phyloP scores from a whole-genome alignment of 2,888 invertebrate genomes.

The Piscicola geometra region DNA sequence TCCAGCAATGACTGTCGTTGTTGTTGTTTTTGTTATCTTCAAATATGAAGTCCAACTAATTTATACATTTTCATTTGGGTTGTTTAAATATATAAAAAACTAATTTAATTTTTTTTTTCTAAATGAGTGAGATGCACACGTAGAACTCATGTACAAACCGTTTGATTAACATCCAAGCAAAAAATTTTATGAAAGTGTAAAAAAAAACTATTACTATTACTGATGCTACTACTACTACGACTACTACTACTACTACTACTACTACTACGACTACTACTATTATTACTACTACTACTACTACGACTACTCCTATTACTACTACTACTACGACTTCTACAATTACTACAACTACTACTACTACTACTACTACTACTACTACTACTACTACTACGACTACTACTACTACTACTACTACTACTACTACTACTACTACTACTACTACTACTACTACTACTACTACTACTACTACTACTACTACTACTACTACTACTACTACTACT shows the following conservation, averaged over 20 bases:
- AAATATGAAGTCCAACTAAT: no score
- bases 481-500: constrained; percentile 33
- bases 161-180: no score
- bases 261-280: constrained; percentile 37
- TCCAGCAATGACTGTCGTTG: no score
- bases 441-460: constrained; percentile 35
- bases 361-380: constrained; percentile 35
- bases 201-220: no score
- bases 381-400: constrained; percentile 34
- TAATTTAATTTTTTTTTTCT: no score
- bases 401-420: constrained; percentile 33
- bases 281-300: constrained; percentile 36
- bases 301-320: constrained; percentile 35
- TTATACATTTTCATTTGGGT: no score
- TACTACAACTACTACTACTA: constrained; percentile 33
- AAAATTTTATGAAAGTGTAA: no score
- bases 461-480: constrained; percentile 31
- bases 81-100: no score
- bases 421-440: constrained; percentile 35
- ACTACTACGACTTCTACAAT: constrained; percentile 34
- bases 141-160: no score
- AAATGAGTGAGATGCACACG: no score
- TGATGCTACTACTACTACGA: constrained; percentile 17
- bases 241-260: constrained; percentile 37
- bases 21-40: no score